phyloP scores from a whole-genome alignment of 2,113 vertebrate species.

The Eptesicus fuscus region DNA sequence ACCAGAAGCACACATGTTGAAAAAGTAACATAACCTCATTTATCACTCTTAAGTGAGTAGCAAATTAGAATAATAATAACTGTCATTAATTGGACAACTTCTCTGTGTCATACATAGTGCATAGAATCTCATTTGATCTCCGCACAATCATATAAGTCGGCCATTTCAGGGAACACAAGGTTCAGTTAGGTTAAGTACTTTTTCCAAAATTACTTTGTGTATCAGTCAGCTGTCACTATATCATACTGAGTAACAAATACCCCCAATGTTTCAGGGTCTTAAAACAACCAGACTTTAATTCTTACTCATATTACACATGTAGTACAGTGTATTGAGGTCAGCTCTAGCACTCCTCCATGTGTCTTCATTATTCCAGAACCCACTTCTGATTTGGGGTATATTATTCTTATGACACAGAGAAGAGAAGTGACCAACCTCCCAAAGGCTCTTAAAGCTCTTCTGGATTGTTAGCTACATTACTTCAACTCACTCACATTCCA shows the following conservation, averaged over 20 bases:
- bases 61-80: not conserved
- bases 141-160: not conserved
- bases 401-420: not conserved
- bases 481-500: not conserved
- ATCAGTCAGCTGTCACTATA: not conserved
- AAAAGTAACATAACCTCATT: not conserved
- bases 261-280: not conserved
- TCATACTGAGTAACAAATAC: not conserved
- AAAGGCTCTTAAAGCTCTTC: not conserved
- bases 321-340: not conserved
- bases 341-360: not conserved
- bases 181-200: not conserved
- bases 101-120: not conserved
- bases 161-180: not conserved
- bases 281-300: not conserved
- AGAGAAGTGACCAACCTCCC: not conserved
- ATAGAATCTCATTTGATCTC: not conserved
- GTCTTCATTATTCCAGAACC: not conserved
- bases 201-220: not conserved
- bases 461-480: not conserved
- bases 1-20: not conserved
- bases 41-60: not conserved
- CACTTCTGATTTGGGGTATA: not conserved
- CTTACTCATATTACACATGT: not conserved
- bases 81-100: not conserved